Conservation (phyloP, 2,888 invertebrate genomes). For the Agapetus fuscipes region DNA sequence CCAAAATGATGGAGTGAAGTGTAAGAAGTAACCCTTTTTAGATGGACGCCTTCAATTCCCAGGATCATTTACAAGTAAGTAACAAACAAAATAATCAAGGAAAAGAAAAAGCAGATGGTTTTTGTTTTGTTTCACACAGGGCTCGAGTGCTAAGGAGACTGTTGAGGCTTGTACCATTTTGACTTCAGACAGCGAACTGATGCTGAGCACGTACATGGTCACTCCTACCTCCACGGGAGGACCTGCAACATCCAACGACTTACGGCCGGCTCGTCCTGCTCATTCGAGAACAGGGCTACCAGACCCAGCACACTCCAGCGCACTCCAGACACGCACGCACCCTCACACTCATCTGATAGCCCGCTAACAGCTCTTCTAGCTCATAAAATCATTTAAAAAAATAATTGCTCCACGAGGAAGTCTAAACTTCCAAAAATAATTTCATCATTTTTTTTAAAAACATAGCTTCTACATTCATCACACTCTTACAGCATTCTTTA, state of each 20-base stretch:
- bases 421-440: too few species aligned
- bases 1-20: not conserved
- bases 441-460: too few species aligned
- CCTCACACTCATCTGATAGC: too few species aligned
- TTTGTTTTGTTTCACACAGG: not conserved
- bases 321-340: too few species aligned
- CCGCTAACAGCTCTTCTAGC: too few species aligned
- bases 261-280: slow-evolving; percentile 1
- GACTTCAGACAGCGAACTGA: slow-evolving; percentile 75
- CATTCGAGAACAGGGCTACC: slow-evolving; percentile 12
- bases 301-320: slow-evolving; percentile 19
- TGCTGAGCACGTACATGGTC: slow-evolving; percentile 74
- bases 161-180: slow-evolving; percentile 55
- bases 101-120: not conserved
- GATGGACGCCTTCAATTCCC: not conserved
- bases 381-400: too few species aligned
- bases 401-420: too few species aligned
- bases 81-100: not conserved
- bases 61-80: not conserved
- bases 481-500: too few species aligned
- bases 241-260: slow-evolving; percentile 48
- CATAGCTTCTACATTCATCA: too few species aligned
- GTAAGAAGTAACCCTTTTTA: too few species aligned
- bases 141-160: slow-evolving; percentile 1
- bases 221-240: slow-evolving; percentile 71